A percentile compares a stretch with the other conserved stretches of the same genome.
phyloP scores from a whole-genome alignment of 2,797 vertebrate genomes.

The Eurystomus glaucurus region DNA sequence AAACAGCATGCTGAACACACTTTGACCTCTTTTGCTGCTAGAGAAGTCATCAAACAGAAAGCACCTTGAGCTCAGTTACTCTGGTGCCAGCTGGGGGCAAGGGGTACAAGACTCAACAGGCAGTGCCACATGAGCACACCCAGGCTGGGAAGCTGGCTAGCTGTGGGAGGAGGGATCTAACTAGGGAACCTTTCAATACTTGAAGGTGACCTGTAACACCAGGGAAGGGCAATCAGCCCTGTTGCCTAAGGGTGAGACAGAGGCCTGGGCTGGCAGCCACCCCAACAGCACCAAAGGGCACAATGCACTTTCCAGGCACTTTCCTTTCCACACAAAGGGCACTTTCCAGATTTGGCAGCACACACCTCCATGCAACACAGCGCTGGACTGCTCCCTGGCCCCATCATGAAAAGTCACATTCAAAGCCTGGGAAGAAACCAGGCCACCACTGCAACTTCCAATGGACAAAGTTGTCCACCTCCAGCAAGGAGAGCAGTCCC shows the following conservation, averaged over 20 bases:
- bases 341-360: not conserved
- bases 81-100: not conserved
- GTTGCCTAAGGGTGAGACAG: not conserved
- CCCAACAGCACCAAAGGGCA: not conserved
- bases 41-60: not conserved
- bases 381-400: rapidly evolving
- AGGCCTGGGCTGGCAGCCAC: rapidly evolving
- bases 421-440: not conserved
- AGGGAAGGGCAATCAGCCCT: rapidly evolving
- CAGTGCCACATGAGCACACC: rapidly evolving
- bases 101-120: rapidly evolving
- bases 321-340: not conserved
- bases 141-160: not conserved
- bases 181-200: not conserved
- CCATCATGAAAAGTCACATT: not conserved
- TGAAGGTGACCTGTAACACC: not conserved
- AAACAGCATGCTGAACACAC: not conserved
- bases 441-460: not conserved
- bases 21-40: not conserved
- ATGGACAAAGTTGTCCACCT: not conserved
- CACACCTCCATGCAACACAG: rapidly evolving
- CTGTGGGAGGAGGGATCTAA: rapidly evolving
- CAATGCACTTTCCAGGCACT: rapidly evolving
- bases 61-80: not conserved
- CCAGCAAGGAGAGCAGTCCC: not conserved